Base-by-base conservation (phyloP, 2,113 vertebrate species). In the Psammodynastes pulverulentus region DNA sequence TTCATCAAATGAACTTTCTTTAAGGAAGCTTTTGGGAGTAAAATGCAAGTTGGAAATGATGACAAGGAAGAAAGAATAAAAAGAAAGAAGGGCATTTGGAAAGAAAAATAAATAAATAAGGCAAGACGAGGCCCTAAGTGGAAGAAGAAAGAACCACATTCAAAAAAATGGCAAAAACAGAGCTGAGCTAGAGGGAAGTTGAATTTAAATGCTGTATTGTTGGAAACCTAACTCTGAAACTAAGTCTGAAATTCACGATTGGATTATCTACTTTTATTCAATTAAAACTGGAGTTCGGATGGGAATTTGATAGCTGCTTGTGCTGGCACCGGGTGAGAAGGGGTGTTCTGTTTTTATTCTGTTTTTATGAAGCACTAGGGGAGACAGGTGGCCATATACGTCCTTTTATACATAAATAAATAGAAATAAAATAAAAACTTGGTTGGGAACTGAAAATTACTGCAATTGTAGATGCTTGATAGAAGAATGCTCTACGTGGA, bases 1-100 rank as follows among this genome's bases (percentile, higher is more conserved):
- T 1, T 8, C 87, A 56, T 9, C 3, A 8, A 1, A 19, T 46
- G 39, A 19, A 10, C 43, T 23, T 48, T 13, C 0, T 1, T 46
- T 4, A 0, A 0, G 29, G 13, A 1, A 8, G 49, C 56, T 26
- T 51, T 93, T 7, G 26, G 49, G 19, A 91, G 87, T 21, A 84
- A 89, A 9, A 92, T 53, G 12, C 58, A 4, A 21, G 87, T 88
- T 91, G 34, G 43, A 88, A 72, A 45, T 3, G 56, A 26, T 90
- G 34, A 86, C 90, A 23, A 0, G 46, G 91, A 79, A 87, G 43
- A 43, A 51, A 93, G 49, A 90, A 89, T 89, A 53, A 67, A 12
- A 9, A 9, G 8, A 34, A 72, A 48, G 43, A 24, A 56, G 54
- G 54, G 12, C 89, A 8, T 39, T 34, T 29, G n/a, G 88, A 84